phyloP scores from a whole-genome alignment of 2,888 invertebrate species.

The Lasioglossum pauxillum region DNA sequence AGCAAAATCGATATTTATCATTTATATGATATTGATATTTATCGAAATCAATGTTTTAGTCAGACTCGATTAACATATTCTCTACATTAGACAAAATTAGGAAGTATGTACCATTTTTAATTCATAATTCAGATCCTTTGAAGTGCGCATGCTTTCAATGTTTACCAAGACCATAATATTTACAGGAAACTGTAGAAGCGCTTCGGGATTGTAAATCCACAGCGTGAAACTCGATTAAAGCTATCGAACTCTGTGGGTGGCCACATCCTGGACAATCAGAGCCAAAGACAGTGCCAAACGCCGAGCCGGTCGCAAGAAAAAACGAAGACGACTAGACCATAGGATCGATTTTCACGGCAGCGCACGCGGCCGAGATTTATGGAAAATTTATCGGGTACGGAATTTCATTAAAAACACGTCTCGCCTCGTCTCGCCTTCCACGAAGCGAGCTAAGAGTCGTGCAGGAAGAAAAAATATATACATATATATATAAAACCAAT shows the following conservation, averaged over 20 bases:
- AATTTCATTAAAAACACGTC: constrained; percentile 25
- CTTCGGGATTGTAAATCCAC: neutral
- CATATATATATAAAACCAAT: constrained; percentile 17
- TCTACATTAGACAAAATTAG: too few relatives aligned
- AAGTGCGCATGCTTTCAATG: too few relatives aligned
- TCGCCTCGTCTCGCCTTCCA: neutral
- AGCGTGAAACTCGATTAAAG: neutral
- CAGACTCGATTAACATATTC: too few relatives aligned
- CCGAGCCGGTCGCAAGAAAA: neutral
- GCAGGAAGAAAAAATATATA: constrained; percentile 10
- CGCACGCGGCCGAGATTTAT: neutral
- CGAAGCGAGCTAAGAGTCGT: neutral
- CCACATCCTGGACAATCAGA: neutral
- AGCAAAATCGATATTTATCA: too few relatives aligned
- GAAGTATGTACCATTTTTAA: too few relatives aligned
- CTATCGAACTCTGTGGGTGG: neutral
- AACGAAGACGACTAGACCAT: neutral
- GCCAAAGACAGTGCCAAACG: neutral
- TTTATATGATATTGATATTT: too few relatives aligned
- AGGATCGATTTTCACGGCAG: neutral
- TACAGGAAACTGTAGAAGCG: neutral
- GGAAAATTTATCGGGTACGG: neutral
- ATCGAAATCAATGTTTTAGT: too few relatives aligned
- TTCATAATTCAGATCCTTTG: too few relatives aligned
- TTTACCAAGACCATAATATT: neutral